phyloP scores from a whole-genome alignment of 2,888 invertebrate species.

The Patella pellucida region DNA sequence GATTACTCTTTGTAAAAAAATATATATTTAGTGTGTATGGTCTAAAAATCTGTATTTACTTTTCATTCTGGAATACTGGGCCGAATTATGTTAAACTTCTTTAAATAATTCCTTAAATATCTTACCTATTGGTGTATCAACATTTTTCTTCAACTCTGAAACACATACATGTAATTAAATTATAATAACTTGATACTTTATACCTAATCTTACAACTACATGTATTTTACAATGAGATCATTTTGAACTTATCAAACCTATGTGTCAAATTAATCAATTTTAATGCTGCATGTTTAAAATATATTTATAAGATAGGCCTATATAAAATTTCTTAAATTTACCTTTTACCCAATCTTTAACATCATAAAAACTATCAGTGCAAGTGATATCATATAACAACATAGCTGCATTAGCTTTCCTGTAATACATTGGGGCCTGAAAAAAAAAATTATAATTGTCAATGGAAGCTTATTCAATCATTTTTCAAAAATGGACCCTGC shows the following conservation, averaged over 20 bases:
- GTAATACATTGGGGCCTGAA: conserved; percentile 90
- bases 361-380: conserved; percentile 80
- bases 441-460: conserved; percentile 18
- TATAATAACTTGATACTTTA: no score
- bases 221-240: no score
- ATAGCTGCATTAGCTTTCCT: conserved; percentile 91
- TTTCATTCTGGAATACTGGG: neutral
- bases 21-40: no score
- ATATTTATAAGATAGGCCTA: no score
- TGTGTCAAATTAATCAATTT: no score
- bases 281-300: no score
- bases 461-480: no score
- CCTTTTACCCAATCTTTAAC: conserved; percentile 90
- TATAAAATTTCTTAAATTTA: conserved; percentile 43
- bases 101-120: neutral
- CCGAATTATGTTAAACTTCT: neutral
- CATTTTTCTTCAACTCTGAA: conserved; percentile 77
- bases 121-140: conserved; percentile 79
- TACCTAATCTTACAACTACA: no score
- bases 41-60: no score
- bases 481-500: no score
- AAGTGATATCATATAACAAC: conserved; percentile 88
- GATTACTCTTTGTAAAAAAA: neutral
- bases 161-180: conserved; percentile 30
- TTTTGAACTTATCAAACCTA: no score